Percentiles rank a stretch among this genome's conserved stretches.
These are phyloP conservation scores for Epizoanthus stellaris DNA, from an alignment of 92 coral and sea anemone species.

Conservation along the genomic window DNA sequence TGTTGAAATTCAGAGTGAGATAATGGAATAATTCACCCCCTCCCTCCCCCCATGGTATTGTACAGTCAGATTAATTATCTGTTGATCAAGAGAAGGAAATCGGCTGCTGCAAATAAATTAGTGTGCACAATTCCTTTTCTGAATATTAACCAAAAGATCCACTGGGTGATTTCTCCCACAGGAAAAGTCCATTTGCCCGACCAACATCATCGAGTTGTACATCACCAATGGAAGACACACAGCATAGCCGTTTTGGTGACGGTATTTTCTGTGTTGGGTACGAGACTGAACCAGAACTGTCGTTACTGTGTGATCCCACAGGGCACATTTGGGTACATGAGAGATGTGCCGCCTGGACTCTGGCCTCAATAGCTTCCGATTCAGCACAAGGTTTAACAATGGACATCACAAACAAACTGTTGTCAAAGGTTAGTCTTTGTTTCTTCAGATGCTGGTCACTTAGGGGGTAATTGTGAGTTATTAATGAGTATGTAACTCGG, in stretches of 20 bases:
- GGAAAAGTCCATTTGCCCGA: background rate
- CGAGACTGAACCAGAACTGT: slow-evolving; percentile 71
- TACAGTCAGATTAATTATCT: too few species aligned
- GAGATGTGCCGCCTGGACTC: slow-evolving; percentile 97
- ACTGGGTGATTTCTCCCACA: background rate
- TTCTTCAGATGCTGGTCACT: too few species aligned
- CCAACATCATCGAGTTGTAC: background rate
- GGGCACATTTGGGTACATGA: slow-evolving; percentile 98
- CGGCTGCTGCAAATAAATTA: too few species aligned
- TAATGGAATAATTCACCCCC: too few species aligned
- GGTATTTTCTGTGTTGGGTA: slow-evolving; percentile 74
- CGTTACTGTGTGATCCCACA: slow-evolving; percentile 74
- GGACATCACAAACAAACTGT: slow-evolving; percentile 77
- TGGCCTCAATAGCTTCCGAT: slow-evolving; percentile 77
- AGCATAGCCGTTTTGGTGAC: slow-evolving; percentile 24
- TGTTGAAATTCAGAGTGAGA: too few species aligned
- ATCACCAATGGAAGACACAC: background rate
- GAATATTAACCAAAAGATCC: background rate
- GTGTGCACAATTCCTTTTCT: too few species aligned
- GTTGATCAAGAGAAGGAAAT: too few species aligned
- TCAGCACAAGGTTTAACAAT: slow-evolving; percentile 65
- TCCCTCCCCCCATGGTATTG: too few species aligned
- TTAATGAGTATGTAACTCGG: too few species aligned
- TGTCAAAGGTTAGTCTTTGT: slow-evolving; percentile 67
- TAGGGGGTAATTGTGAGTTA: too few species aligned